These are phyloP conservation scores for Lymantria monacha DNA, from an alignment of 2,888 invertebrate species.

Conservation along the genomic window DNA sequence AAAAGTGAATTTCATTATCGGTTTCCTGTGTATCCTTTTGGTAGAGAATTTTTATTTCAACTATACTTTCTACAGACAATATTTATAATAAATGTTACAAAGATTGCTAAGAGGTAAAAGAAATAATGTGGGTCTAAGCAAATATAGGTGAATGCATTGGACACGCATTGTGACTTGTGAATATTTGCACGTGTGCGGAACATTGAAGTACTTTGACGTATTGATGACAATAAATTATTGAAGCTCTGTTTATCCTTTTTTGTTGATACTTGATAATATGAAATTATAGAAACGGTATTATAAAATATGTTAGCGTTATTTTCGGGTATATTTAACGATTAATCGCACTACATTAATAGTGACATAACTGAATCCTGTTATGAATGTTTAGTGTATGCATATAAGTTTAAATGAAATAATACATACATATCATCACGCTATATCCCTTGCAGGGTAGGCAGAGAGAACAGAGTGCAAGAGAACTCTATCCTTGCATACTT, in stretches of 20 bases:
- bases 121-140: conserved; percentile 44
- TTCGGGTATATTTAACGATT: conserved; percentile 4
- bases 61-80: conserved; percentile 9
- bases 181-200: conserved; percentile 61
- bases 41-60: background rate
- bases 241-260: conserved; percentile 58
- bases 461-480: too few species aligned
- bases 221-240: conserved; percentile 54
- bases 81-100: conserved; percentile 19
- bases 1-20: too few species aligned
- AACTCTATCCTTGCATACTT: too few species aligned
- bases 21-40: too few species aligned
- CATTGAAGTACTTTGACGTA: conserved; percentile 40
- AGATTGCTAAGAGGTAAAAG: conserved; percentile 42
- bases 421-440: too few species aligned
- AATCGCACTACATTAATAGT: conserved; percentile 14
- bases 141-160: conserved; percentile 60
- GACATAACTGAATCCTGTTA: too few species aligned
- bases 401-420: too few species aligned
- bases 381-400: too few species aligned
- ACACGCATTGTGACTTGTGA: conserved; percentile 50
- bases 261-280: conserved; percentile 20
- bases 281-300: background rate
- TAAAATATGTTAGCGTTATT: background rate
- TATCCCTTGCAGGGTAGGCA: too few species aligned